Evolutionary conservation across 2,113 vertebrate species (phyloP).

Genomic region (Notarius lentiginosus): DNA sequence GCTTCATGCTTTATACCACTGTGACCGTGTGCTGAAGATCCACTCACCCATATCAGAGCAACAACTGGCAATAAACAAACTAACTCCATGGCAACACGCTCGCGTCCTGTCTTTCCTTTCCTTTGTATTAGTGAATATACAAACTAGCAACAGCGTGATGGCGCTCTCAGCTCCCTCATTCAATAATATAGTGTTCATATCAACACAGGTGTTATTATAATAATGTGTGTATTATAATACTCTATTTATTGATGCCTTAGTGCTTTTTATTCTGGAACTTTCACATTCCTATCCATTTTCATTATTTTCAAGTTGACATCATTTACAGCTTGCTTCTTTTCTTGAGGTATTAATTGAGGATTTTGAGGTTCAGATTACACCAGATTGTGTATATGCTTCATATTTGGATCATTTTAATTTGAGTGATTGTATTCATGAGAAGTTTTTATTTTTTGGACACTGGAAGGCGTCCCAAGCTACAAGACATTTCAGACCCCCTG

Average conservation of each 20-base stretch:
- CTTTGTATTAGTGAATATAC: neutral
- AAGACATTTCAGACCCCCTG: too few species aligned
- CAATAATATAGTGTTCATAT: neutral
- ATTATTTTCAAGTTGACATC: neutral
- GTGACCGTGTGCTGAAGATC: slow-evolving; percentile 67
- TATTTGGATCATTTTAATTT: too few species aligned
- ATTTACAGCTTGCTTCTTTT: neutral
- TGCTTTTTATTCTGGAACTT: neutral
- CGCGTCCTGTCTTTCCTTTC: slow-evolving; percentile 30
- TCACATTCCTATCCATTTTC: neutral
- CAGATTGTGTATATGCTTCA: neutral
- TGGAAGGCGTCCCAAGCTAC: too few species aligned
- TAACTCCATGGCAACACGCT: slow-evolving; percentile 59
- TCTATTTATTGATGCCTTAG: neutral
- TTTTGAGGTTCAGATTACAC: neutral
- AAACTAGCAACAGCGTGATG: neutral
- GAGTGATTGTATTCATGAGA: too few species aligned
- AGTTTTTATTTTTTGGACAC: too few species aligned
- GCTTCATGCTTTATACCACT: slow-evolving; percentile 66
- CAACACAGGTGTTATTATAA: neutral
- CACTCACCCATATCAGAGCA: slow-evolving; percentile 56
- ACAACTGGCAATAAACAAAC: slow-evolving; percentile 74
- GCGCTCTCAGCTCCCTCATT: neutral
- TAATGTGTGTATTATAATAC: neutral
- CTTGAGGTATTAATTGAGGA: neutral